Base-by-base conservation (phyloP, 2,113 vertebrate genomes). In the Pionites leucogaster region DNA sequence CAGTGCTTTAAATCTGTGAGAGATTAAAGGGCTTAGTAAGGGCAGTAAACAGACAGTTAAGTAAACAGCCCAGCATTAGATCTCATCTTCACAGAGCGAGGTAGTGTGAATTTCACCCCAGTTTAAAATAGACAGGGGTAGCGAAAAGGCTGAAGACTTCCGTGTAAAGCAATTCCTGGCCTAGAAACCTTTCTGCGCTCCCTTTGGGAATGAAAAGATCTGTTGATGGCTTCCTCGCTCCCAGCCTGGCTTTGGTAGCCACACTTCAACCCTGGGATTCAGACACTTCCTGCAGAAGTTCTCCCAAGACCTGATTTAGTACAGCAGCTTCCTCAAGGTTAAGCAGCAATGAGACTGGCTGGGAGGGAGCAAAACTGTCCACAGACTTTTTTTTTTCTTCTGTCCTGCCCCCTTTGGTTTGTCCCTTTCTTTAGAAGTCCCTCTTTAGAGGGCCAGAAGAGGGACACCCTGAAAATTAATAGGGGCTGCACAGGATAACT, bases 41-140 rank as follows among this genome's bases (percentile, higher is more conserved):
- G 90, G 83, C 96, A 96, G 94, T 93, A 97, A 97, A 97, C 96
- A 94, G 28, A 63, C 80, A 97, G 94, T 91, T 95, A 95, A 94
- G 98, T 98, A 98, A 98, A 98, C 97, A 96, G 97, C 97, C 97
- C 97, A 95, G 97, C 88, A 88, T 97, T 93, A 91, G 72, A 93
- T 95, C 92, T 88, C 89, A 92, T 92, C 93, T 93, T 94, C 95
- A 96, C 87, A 94, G 95, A 89, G 90, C 72, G 97, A 97, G 97
- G 97, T 97, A 97, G 96, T 75, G 85, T 96, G 95, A 96, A 94
- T 96, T 96, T 96, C 90, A 96, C 95, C 96, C 96, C 91, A 90
- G 94, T 95, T 96, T 92, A 77, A 95, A 90, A 95, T 5, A 92
- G 79, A 77, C 82, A 95, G 88, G 96, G 95, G 90, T 70, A 94